Evolutionary conservation across 2,113 vertebrate genomes (phyloP).

Genomic region (Clarias batrachus): DNA sequence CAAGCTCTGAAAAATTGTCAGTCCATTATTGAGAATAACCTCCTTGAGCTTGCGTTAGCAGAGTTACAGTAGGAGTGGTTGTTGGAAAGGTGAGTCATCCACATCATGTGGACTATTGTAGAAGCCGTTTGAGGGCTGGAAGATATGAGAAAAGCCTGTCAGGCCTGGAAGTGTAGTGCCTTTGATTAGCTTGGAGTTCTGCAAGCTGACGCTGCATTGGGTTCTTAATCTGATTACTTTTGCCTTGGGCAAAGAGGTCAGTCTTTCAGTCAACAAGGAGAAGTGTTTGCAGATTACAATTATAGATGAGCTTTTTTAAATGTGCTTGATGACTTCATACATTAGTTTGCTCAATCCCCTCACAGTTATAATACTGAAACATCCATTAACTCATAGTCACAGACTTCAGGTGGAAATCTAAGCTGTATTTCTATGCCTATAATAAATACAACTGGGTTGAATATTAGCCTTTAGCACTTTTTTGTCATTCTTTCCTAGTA

Average conservation of each 20-base stretch:
- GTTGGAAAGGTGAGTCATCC: background rate
- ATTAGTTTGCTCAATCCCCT: background rate
- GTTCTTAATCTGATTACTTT: conserved; percentile 31
- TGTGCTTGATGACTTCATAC: background rate
- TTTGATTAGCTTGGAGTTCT: conserved; percentile 4
- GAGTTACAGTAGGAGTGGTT: background rate
- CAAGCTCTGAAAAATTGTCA: background rate
- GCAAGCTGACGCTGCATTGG: conserved; percentile 16
- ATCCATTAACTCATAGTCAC: background rate
- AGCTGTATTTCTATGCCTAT: background rate
- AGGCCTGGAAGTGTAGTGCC: conserved; percentile 1
- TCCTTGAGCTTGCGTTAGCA: background rate
- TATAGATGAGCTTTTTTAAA: background rate
- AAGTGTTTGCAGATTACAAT: background rate
- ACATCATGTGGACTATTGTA: background rate
- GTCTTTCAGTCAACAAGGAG: background rate
- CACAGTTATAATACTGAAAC: background rate
- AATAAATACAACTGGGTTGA: background rate
- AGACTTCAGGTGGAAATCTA: background rate
- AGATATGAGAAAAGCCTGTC: conserved; percentile 13
- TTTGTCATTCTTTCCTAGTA: background rate
- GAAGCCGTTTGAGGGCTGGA: background rate
- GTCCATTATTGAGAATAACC: background rate
- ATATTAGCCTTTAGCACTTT: background rate
- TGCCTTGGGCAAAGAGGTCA: conserved; percentile 24